Percentiles rank a stretch among this genome's conserved stretches.
Conservation (phyloP, 2,888 invertebrate species). For the Xestia c-nigrum region DNA sequence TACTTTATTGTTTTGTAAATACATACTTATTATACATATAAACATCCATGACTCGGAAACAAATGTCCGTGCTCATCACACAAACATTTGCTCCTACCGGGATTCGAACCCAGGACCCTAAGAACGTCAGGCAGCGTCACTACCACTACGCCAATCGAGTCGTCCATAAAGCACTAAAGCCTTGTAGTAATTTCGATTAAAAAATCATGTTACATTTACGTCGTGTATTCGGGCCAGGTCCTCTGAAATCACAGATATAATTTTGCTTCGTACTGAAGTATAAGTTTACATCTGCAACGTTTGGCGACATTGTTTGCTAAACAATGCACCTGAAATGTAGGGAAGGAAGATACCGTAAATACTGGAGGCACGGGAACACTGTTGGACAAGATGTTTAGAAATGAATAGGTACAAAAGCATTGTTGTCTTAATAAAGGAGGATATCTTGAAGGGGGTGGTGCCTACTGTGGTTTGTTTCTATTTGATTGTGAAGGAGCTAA, state of each 20-base stretch:
- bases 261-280: not conserved
- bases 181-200: not conserved
- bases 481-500: not conserved
- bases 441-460: not conserved
- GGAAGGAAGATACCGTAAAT: not conserved
- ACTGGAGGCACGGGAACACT: not conserved
- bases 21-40: no score
- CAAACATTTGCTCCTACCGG: no score
- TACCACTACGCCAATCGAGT: no score
- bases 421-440: conserved; percentile 1
- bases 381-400: not conserved
- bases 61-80: no score
- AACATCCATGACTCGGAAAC: no score
- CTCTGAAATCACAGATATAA: not conserved
- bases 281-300: conserved; percentile 13
- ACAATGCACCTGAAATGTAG: conserved; percentile 26
- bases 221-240: not conserved
- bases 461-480: not conserved
- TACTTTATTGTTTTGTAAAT: no score
- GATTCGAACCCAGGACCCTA: no score
- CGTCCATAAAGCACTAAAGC: no score
- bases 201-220: not conserved
- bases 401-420: not conserved
- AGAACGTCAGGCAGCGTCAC: no score
- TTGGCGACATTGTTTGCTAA: conserved; percentile 17